Base-by-base conservation (phyloP, 1,140 invertebrate genomes). In the Brachionus asplanchnoidis region DNA sequence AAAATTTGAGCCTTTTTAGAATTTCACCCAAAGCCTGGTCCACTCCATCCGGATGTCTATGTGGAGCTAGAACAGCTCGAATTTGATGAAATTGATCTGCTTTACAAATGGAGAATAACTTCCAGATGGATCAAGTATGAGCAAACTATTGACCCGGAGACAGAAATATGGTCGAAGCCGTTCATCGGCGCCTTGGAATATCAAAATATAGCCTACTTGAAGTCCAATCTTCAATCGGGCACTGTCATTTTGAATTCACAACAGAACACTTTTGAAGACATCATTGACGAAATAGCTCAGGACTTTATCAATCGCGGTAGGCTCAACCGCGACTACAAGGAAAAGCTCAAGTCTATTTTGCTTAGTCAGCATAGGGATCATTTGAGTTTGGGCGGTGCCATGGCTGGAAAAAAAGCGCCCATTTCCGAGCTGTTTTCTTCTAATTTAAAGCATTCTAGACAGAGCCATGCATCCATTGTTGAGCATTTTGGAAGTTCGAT, bases 121-220 rank as follows among this genome's bases (percentile, higher is more conserved):
- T 82, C 79, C 7, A 82, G 79, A 82, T 82, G 79, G 79, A 82
- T 82, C 23, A 82, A 82, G 42, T 82, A 82, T 36, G 79, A 82
- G 60, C 79, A 82, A 65, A 44, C 65, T 8, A 82, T 82, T 20
- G 79, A 82, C 23, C 79, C 50, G 6, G 79, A 82, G 20, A 82
- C 79, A 60, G 42, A 82, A 20, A 82, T 82, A 26, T 82, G 79
- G 79, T 65, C 53, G 6, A 60, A 68, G 20, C 79, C 79, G 9
- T 82, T 82, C 32, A 82, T 82, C 17, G 79, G 79, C 23, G 79
- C 79, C 8, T 42, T 82, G 36, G 65, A 44, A 20, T 82, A 82
- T 46, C 79, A 82, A 46, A 82, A 82, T 20, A 26, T 82, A 82
- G 36, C 42, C 36, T 82, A 82, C 32, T 82, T 82, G 23, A 82